Evolutionary conservation across 2,797 vertebrate species (phyloP), one percentile per base, ranked within the genome.

Genomic region (Myotis pilosus): DNA sequence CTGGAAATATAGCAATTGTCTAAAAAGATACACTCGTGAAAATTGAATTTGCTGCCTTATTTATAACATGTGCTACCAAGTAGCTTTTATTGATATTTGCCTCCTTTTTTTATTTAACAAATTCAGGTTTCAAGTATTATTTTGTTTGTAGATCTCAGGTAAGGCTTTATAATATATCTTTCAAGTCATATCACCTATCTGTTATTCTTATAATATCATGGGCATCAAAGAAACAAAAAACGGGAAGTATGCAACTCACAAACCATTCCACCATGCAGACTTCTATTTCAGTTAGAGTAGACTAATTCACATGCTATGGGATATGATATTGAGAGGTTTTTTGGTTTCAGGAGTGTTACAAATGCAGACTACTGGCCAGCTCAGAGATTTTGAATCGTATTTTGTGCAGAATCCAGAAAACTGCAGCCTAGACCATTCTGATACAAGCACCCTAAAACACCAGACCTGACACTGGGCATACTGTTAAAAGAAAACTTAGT

Each of bases 91-190:
- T 74, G 64, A 74, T 17, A 81, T 75, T 93, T 55, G 8, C 33
- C 15, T 55, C 53, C 44, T 78, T 93, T 68, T 16, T 92, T 19
- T n/a, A 47, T 53, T 93, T 88, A 93, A 87, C 47, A 93, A 89
- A 86, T 55, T 4, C n/a, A 83, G 33, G 22, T 89, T 91, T 81
- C 55, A 74, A 92, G 33, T 85, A 83, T 71, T 78, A 74, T 47
- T 91, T 89, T 68, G 89, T 60, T 71, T 84, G 16, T 33, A 94
- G 28, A 69, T 38, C 49, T 76, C 49, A 80, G 41, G 36, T 81
- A 51, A 75, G 36, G 44, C 60, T 66, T 94, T 60, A n/a, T 5
- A 44, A 30, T 19, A 60, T 47, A 75, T 53, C 23, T 87, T 90
- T 72, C n/a, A 91, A 66, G 85, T 72, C 41, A n/a, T 11, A 75